phyloP scores from a whole-genome alignment of 2,888 invertebrate genomes.

The Dione juno region DNA sequence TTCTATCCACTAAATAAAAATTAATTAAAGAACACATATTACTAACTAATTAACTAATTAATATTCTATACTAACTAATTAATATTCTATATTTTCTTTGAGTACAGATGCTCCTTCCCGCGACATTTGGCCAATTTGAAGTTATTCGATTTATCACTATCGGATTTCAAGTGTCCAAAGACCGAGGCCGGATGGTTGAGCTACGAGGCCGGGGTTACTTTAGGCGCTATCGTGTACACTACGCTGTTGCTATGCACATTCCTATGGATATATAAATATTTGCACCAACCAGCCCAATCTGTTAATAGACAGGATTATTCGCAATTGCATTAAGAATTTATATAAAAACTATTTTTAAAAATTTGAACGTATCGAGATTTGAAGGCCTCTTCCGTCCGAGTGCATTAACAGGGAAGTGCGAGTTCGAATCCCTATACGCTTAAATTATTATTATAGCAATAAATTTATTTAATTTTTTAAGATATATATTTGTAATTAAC shows the following conservation, averaged over 20 bases:
- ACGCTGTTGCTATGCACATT: conserved; percentile 20
- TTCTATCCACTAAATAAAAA: no score
- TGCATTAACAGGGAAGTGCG: no score
- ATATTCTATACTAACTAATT: no score
- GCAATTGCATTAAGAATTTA: conserved; percentile 12
- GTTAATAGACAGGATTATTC: conserved; percentile 27
- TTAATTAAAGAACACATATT: no score
- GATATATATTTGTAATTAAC: no score
- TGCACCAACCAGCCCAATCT: conserved; percentile 16
- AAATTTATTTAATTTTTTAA: no score
- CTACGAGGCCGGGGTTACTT: background rate
- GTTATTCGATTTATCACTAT: conserved; percentile 32
- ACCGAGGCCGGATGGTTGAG: background rate
- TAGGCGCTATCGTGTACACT: conserved; percentile 24
- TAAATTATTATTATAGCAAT: no score
- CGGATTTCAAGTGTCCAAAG: conserved; percentile 24
- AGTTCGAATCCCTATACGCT: no score
- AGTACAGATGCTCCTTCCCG: conserved; percentile 41
- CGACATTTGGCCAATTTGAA: conserved; percentile 31
- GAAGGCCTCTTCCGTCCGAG: no score
- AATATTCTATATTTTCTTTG: no score
- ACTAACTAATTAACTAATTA: no score
- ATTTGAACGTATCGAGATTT: no score
- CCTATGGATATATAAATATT: conserved; percentile 27
- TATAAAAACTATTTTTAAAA: background rate